phyloP scores from a whole-genome alignment of 2,797 vertebrate genomes.

The Xerus rutilus region DNA sequence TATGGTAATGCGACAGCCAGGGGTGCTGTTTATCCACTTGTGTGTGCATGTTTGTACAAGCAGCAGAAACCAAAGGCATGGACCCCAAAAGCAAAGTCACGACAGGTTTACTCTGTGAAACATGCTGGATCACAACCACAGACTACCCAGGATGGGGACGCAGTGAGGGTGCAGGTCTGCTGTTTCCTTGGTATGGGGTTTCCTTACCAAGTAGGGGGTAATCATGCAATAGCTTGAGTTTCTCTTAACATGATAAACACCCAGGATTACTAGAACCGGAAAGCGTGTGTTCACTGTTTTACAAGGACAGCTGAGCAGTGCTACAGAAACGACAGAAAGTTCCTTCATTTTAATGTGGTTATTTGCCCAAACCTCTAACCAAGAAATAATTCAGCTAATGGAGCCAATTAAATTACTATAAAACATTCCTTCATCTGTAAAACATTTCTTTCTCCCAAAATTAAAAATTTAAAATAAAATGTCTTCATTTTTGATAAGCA shows the following conservation, averaged over 20 bases:
- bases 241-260: constrained; percentile 91
- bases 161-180: constrained; percentile 88
- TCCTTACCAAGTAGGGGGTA: constrained; percentile 96
- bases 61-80: constrained; percentile 88
- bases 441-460: constrained; percentile 85
- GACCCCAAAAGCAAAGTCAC: constrained; percentile 91
- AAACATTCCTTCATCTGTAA: constrained; percentile 90
- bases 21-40: constrained; percentile 87
- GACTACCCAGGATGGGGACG: constrained; percentile 91
- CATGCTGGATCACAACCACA: constrained; percentile 95
- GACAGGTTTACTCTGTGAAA: constrained; percentile 90
- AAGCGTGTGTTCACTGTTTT: constrained; percentile 89
- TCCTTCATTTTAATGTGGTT: constrained; percentile 92
- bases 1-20: constrained; percentile 88
- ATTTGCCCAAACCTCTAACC: constrained; percentile 89
- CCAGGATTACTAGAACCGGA: constrained; percentile 88
- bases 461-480: constrained; percentile 94
- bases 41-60: constrained; percentile 84
- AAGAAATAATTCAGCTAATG: constrained; percentile 86
- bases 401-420: constrained; percentile 89
- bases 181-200: constrained; percentile 88
- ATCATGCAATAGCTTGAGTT: constrained; percentile 91
- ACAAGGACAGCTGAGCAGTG: constrained; percentile 90
- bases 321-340: constrained; percentile 87
- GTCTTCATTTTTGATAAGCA: constrained; percentile 98